phyloP scores from a whole-genome alignment of 2,113 vertebrate species.

The Atractosteus spatula region DNA sequence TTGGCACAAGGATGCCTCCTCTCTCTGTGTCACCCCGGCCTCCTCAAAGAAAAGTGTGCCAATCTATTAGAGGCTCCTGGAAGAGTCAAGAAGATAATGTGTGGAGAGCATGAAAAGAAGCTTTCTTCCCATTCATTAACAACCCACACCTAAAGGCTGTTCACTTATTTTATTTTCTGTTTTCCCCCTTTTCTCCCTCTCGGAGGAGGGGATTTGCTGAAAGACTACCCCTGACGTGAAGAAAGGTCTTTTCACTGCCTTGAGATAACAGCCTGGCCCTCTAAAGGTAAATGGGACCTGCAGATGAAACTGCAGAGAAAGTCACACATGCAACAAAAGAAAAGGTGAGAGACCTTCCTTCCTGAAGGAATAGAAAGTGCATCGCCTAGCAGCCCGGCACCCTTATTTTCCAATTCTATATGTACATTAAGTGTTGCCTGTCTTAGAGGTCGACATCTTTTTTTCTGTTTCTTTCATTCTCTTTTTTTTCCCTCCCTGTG shows the following conservation, averaged over 20 bases:
- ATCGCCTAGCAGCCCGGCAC: slow-evolving; percentile 48
- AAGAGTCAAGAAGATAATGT: slow-evolving; percentile 94
- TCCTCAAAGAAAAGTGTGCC: slow-evolving; percentile 72
- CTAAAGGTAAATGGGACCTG: slow-evolving; percentile 68
- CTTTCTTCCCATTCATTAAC: slow-evolving; percentile 86
- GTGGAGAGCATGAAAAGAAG: slow-evolving; percentile 80
- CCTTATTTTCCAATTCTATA: slow-evolving; percentile 59
- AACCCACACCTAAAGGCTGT: slow-evolving; percentile 70
- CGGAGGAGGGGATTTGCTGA: slow-evolving; percentile 73
- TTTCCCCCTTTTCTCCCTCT: slow-evolving; percentile 57
- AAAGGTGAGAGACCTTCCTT: slow-evolving; percentile 61
- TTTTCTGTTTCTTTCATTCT: slow-evolving; percentile 46
- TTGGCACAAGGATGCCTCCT: slow-evolving; percentile 75
- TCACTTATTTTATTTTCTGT: slow-evolving; percentile 51
- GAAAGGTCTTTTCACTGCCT: slow-evolving; percentile 74
- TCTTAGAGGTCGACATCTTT: slow-evolving; percentile 63
- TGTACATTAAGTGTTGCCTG: slow-evolving; percentile 60
- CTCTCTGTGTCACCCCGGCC: slow-evolving; percentile 75
- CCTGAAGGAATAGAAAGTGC: slow-evolving; percentile 58
- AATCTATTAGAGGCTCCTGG: slow-evolving; percentile 84
- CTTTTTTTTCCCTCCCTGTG: slow-evolving; percentile 47
- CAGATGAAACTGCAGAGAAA: slow-evolving; percentile 67
- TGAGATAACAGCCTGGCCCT: slow-evolving; percentile 67
- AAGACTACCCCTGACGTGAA: slow-evolving; percentile 68
- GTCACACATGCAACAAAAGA: slow-evolving; percentile 64